A percentile compares a stretch with the other conserved stretches of the same genome.
These are phyloP conservation scores for Macrochelys suwanniensis DNA, from an alignment of 2,797 vertebrate species.

Conservation along the genomic window DNA sequence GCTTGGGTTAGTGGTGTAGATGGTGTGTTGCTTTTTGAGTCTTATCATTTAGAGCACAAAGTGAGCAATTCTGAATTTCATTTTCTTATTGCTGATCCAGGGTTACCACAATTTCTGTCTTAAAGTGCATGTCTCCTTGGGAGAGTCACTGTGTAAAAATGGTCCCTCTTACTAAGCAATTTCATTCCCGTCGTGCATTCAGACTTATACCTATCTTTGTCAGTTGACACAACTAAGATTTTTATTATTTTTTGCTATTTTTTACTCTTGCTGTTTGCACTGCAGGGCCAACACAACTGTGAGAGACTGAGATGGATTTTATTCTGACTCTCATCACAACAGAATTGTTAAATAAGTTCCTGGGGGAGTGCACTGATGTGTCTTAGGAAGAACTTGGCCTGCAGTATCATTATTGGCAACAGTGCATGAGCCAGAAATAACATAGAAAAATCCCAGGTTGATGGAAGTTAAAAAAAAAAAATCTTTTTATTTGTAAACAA, in stretches of 20 bases:
- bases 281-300: not conserved
- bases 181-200: not conserved
- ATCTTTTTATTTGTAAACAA: not conserved
- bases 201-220: conserved; percentile 25
- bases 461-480: not conserved
- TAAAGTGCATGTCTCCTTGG: conserved; percentile 17
- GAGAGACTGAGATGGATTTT: not conserved
- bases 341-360: not conserved
- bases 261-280: not conserved
- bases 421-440: not conserved
- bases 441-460: not conserved
- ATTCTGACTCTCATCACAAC: not conserved
- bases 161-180: not conserved
- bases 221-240: not conserved
- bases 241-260: not conserved
- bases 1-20: not conserved
- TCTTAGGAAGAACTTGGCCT: not conserved
- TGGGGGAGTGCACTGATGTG: not conserved
- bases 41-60: not conserved
- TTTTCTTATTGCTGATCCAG: not conserved
- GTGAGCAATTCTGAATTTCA: not conserved
- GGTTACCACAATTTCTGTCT: not conserved
- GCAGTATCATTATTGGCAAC: not conserved
- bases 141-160: not conserved
- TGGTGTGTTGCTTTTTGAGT: not conserved